A percentile compares a stretch with the other conserved stretches of the same genome.
phyloP scores from a whole-genome alignment of 2,113 vertebrate genomes.

The Eulacestoma nigropectus region DNA sequence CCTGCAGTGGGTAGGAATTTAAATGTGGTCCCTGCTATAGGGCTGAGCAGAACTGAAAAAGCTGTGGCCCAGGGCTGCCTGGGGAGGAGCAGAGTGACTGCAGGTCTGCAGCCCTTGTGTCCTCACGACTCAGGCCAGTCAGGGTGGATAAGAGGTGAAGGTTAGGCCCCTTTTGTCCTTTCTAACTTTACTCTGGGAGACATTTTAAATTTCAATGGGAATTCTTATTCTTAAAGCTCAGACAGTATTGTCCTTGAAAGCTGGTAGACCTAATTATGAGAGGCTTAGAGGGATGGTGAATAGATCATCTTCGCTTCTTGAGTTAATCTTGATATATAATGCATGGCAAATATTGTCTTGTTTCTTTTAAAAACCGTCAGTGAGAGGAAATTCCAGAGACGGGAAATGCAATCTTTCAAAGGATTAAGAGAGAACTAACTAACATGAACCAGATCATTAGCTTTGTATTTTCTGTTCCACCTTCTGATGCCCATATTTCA shows the following conservation, averaged over 20 bases:
- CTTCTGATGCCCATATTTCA: slow-evolving; percentile 62
- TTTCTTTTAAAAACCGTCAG: slow-evolving; percentile 52
- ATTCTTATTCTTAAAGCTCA: neutral
- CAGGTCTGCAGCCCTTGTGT: neutral
- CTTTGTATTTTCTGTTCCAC: slow-evolving; percentile 68
- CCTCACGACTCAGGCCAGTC: neutral
- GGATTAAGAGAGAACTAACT: slow-evolving; percentile 67
- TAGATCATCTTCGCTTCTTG: slow-evolving; percentile 44
- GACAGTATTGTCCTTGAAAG: slow-evolving; percentile 39
- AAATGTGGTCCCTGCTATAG: neutral
- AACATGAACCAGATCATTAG: slow-evolving; percentile 71
- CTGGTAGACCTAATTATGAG: slow-evolving; percentile 49
- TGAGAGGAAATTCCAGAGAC: slow-evolving; percentile 25
- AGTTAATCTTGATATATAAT: slow-evolving; percentile 61
- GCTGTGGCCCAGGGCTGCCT: neutral
- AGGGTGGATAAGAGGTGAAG: neutral
- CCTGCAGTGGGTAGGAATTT: neutral
- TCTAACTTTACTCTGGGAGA: neutral
- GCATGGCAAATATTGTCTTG: slow-evolving; percentile 59
- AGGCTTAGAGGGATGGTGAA: slow-evolving; percentile 54
- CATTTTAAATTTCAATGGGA: neutral
- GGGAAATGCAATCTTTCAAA: slow-evolving; percentile 63
- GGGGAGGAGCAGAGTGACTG: neutral
- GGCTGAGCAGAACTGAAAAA: neutral
- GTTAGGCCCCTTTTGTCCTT: neutral